Conservation (phyloP, 2,113 vertebrate species). For the Tor tambroides region DNA sequence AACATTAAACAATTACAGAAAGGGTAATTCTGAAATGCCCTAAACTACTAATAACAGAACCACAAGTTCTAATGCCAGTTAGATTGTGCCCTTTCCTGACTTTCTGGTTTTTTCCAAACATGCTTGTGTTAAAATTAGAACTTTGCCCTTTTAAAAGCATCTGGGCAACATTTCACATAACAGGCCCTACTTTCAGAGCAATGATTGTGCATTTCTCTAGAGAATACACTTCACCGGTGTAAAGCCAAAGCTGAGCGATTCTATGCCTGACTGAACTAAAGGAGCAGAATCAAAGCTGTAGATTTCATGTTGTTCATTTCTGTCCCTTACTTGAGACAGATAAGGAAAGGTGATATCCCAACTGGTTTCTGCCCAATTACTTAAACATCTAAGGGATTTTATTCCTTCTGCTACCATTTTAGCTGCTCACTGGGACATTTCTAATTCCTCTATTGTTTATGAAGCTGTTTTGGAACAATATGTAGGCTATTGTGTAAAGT, state of each 20-base stretch:
- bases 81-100: not conserved
- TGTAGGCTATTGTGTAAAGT: not conserved
- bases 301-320: not conserved
- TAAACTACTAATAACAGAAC: not conserved
- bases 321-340: not conserved
- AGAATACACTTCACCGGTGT: not conserved
- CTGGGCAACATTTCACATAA: conserved; percentile 33
- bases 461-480: not conserved
- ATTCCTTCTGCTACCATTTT: too few species aligned
- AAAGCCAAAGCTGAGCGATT: conserved; percentile 6
- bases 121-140: conserved; percentile 4
- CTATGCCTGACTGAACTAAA: not conserved
- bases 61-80: not conserved
- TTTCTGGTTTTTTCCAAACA: not conserved
- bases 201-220: conserved; percentile 24
- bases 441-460: not conserved
- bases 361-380: not conserved
- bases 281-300: not conserved
- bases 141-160: conserved; percentile 38
- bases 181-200: conserved; percentile 4
- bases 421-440: not conserved
- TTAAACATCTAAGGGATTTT: too few species aligned
- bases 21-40: not conserved
- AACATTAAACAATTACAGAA: too few species aligned
- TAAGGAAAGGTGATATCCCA: not conserved